Evolutionary conservation across 1,140 invertebrate genomes (phyloP).

Genomic region (Ceratina calcarata): DNA sequence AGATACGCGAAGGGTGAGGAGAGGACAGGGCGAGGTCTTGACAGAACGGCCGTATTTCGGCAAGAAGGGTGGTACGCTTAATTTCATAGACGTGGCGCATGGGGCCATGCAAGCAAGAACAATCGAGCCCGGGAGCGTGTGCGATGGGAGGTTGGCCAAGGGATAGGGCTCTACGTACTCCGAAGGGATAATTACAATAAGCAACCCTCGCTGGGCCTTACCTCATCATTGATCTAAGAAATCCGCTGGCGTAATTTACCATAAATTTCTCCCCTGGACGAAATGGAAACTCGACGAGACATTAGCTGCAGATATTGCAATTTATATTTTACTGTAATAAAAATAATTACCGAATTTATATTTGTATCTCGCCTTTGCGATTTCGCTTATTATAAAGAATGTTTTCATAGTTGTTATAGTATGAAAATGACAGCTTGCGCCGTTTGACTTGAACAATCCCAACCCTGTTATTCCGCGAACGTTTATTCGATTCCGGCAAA

Average conservation of each 20-base stretch:
- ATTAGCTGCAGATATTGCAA: too few species aligned
- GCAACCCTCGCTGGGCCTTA: conserved; percentile 62
- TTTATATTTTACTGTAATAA: too few species aligned
- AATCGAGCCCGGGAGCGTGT: conserved; percentile 67
- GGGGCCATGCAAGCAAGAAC: conserved; percentile 65
- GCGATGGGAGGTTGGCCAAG: conserved; percentile 57
- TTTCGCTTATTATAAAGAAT: too few species aligned
- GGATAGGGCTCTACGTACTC: conserved; percentile 56
- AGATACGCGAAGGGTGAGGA: conserved; percentile 36
- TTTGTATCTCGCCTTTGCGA: too few species aligned
- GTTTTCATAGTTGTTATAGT: too few species aligned
- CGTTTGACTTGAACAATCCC: too few species aligned
- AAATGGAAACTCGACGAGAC: neutral
- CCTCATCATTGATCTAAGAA: conserved; percentile 62
- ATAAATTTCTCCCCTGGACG: conserved; percentile 26
- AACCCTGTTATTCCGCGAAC: conserved; percentile 20
- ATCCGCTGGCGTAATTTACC: conserved; percentile 57
- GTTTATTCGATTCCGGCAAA: conserved; percentile 32
- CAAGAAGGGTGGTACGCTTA: conserved; percentile 68
- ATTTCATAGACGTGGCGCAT: conserved; percentile 66
- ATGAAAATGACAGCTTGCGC: too few species aligned
- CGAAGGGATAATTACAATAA: conserved; percentile 68
- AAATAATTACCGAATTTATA: too few species aligned
- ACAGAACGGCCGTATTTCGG: conserved; percentile 61
- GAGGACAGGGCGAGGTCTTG: conserved; percentile 47